A percentile compares a stretch with the other conserved stretches of the same genome.
Conservation (phyloP, 1,140 invertebrate genomes). For the Harlomillsia oculata region DNA sequence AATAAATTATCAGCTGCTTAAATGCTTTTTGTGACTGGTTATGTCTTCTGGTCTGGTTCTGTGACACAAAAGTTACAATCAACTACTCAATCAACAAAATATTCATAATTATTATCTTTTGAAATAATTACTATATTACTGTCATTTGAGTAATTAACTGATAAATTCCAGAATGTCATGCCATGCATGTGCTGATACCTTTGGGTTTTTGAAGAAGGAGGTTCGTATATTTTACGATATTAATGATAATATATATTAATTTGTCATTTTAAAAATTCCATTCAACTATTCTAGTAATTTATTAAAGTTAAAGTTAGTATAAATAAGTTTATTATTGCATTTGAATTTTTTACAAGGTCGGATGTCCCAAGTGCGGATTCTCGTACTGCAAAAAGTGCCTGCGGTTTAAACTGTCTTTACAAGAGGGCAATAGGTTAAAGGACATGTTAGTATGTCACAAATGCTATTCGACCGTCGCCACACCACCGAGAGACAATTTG, state of each 20-base stretch:
- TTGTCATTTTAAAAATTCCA: neutral
- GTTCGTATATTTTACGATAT: slow-evolving; percentile 11
- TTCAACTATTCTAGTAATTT: neutral
- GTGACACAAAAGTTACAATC: too few species aligned
- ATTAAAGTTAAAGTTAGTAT: neutral
- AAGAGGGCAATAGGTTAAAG: neutral
- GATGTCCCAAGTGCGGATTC: slow-evolving; percentile 30
- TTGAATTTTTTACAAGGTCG: slow-evolving; percentile 18
- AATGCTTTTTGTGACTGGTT: too few species aligned
- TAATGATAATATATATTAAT: slow-evolving; percentile 1
- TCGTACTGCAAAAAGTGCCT: slow-evolving; percentile 32
- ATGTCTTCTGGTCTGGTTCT: too few species aligned
- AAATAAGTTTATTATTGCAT: neutral
- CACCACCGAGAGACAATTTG: neutral
- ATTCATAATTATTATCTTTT: too few species aligned
- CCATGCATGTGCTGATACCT: slow-evolving; percentile 24
- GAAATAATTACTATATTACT: too few species aligned
- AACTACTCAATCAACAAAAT: too few species aligned
- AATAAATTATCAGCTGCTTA: too few species aligned
- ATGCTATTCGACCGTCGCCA: neutral
- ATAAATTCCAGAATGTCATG: slow-evolving; percentile 27
- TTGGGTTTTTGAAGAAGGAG: slow-evolving; percentile 30
- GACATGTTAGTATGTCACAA: slow-evolving; percentile 16
- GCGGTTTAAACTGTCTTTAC: slow-evolving; percentile 11
- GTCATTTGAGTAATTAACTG: too few species aligned